Percentiles rank a stretch among this genome's conserved stretches.
Conservation (phyloP, 2,888 invertebrate species). For the Odontothrips loti region DNA sequence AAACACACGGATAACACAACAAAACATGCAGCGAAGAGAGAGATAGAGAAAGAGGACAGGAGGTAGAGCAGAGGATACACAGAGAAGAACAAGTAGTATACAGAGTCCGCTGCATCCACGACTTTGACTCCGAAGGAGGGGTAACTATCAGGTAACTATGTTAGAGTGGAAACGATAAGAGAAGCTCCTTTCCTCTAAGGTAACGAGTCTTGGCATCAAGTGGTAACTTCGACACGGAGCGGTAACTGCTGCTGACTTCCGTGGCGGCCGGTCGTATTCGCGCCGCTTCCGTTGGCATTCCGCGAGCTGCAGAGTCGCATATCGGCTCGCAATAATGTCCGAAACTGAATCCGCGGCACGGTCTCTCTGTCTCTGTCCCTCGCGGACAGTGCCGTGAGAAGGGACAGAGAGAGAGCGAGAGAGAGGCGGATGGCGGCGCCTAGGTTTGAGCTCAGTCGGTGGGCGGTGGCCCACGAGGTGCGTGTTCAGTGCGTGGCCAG, state of each 20-base stretch:
- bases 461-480: background rate
- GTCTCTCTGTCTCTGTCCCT: background rate
- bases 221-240: background rate
- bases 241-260: background rate
- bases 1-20: conserved; percentile 11
- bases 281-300: no score
- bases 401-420: no score
- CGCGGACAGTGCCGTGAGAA: background rate
- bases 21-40: background rate
- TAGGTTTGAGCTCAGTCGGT: no score
- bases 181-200: no score
- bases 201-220: conserved; percentile 14
- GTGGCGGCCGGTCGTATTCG: background rate
- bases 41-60: background rate
- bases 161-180: background rate
- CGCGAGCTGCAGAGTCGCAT: no score
- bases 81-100: no score
- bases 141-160: conserved; percentile 26
- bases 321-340: no score
- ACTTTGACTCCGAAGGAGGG: background rate
- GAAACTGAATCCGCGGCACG: no score
- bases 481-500: background rate
- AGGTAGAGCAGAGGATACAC: background rate
- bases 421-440: no score
- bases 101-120: background rate